Base-by-base conservation (phyloP, 2,888 invertebrate species). In the Kryphioiulus occultus region DNA sequence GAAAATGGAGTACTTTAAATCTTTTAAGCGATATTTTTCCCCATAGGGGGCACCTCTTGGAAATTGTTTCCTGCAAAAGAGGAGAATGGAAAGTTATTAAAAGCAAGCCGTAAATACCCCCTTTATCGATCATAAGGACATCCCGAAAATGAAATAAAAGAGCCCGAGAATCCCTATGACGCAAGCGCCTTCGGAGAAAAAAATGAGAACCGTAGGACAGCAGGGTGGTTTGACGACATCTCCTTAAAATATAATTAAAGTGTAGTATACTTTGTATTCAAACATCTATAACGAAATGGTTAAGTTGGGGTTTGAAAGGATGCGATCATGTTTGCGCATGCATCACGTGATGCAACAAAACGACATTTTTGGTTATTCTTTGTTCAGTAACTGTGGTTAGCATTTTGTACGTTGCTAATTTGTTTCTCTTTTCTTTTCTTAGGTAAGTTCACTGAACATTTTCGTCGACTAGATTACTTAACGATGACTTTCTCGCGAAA, bases 1-100 rank as follows among this genome's bases (percentile, higher is more conserved):
- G 78, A 78, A 78, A 78, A 78, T 78, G 78, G 78, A 78, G 78
- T 78, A 78, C 78, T 78, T 78, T 78, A 78, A 78, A 78, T 78
- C 78, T 78, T 78, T 78, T 78, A 78, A 78, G 78, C 78, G 78
- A 78, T 78, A 78, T 78, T 78, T 68, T 78, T 30, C 78, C 78
- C 78, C 78, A 78, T 78, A 78, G 78, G 78, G 78, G 78, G 78
- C 78, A 78, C 9, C 78, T 26, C 78, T 30, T 30, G 78, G 78
- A 78, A 78, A 78, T 78, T 78, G 78, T 78, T 26, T 78, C 78
- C 78, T 78, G 78, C n/a, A 78, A 78, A 78, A 78, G 30, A 78
- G 78, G 26, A 22, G 78, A 15, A 30, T 30, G 78, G 78, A 78
- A 22, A 30, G 78, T 78, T 78, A 78, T 78, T 78, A 78, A 78